Evolutionary conservation across 1,140 invertebrate genomes (phyloP), one percentile per base, ranked within the genome.

Genomic region (Cydia amplana): DNA sequence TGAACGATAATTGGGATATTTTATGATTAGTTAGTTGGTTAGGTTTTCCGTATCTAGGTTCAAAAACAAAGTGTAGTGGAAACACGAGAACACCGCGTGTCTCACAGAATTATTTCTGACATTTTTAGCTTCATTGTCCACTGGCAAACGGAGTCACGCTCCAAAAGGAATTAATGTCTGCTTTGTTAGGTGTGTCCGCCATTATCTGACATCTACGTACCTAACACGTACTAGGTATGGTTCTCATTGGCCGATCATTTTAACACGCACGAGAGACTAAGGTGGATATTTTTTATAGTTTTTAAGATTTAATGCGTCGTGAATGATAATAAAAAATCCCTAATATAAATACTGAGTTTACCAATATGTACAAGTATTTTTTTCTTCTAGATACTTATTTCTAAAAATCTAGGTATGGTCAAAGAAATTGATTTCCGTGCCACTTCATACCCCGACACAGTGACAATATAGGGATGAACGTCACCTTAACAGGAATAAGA

Each of bases 61-160:
- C 0, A 2, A 40, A 51, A 80, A 60, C 18, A 60, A 10, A 12
- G 55, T 60, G 55, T 67, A 87, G 82, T 85, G 89, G 84, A 88
- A 1, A 70, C 79, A 74, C 75, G 77, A 36, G 73, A 76, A 67
- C 76, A 67, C 81, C 82, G 86, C 87, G 87, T 89, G 89, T 91
- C 91, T 92, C 91, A 87, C 85, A 91, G 91, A 92, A 92, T 92
- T 89, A 91, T 92, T 91, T 90, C 91, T 91, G 87, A 87, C 88
- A 91, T 92, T 91, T 92, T 92, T 90, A 92, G 88, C 88, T 83
- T 89, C 86, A 92, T 92, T 92, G 91, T 92, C 83, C 85, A 83
- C 78, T 87, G 86, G 86, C 43, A 87, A 87, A 88, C 84, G 81
- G 79, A 90, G 90, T 92, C 91, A 92, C 91, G 90, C 88, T 91